Base-by-base conservation (phyloP, 2,888 invertebrate species). In the Masnerella sp. region DNA sequence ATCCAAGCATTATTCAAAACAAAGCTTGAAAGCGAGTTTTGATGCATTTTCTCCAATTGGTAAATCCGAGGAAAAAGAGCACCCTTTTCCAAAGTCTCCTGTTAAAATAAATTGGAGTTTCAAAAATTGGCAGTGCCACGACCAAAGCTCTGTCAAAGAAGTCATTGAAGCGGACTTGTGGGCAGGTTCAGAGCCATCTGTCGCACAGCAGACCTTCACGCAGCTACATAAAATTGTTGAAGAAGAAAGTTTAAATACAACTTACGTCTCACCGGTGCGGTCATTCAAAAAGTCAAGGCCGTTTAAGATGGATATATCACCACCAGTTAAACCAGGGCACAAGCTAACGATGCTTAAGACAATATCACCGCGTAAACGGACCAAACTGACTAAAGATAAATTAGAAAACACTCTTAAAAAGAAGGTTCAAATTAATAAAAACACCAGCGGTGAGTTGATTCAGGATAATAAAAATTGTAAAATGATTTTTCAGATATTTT, bases 101-200 rank as follows among this genome's bases (percentile, higher is more conserved):
- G n/a, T 30, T n/a, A 32, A 51, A 30, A 2, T 0, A 12, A 28
- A 28, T n/a, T 28, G 15, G 11, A 38, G 18, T 18, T 47, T 22
- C 1, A 62, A 43, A 4, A 52, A 40, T 20, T 18, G 30, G 8
- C 75, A 49, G 30, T 47, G 67, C 11, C 38, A 56, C 18, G 83
- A 83, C 62, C 73, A 72, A 42, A 77, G 78, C 4, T 78, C 80
- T 14, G 82, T 69, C 0, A 81, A 77, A 56, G 80, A 83, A n/a
- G 78, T 84, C n/a, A 69, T 84, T 2, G 83, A 84, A 56, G 84
- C 84, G 2, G 82, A 84, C 73, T 70, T 84, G 12, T 84, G 84
- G 84, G 78, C 78, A 0, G 81, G 80, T 62, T 71, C 79, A 0
- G 77, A 75, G 22, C 54, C 61, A 17, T 17, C 45, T 2, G 32